Evolutionary conservation across 2,797 vertebrate species (phyloP), one percentile per base, ranked within the genome.

Genomic region (Euphonia xanthogaster): DNA sequence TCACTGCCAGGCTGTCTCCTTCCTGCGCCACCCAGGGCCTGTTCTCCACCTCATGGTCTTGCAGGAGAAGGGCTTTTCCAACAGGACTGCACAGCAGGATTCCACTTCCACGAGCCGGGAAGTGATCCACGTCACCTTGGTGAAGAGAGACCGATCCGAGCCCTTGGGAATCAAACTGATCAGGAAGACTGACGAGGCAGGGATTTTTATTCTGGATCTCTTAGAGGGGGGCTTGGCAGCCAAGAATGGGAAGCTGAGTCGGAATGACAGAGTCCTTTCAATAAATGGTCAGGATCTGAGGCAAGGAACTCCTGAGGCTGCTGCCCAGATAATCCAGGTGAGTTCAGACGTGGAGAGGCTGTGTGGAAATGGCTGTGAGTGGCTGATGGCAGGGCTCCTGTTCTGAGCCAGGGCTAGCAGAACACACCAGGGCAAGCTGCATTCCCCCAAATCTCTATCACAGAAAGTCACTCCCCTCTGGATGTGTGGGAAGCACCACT

Each of bases 311-410:
- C 99, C 99, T 1, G 99, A 99, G 97, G 98, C 98, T 5, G 99
- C 99, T 9, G 99, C 99, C 14, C 98, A 99, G 93, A 99, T 99
- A 90, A 99, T 99, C 96, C 99, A 99, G 99, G 99, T 99, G 97
- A 74, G 81, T 48, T 40, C 28, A 31, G 40, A 14, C 10, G 0
- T 3, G 33, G 40, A n/a, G n/a, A 50, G 30, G 50, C 8, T 58
- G 42, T 55, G 5, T 42, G 48, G 37, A 40, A 44, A 30, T 76
- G 90, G 57, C 30, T 78, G 54, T 4, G 24, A 35, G 68, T 51
- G 2, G 1, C 10, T 47, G 33, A 31, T 75, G 61, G 61, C 88
- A 71, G 62, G 60, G 55, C 71, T 91, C 67, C 74, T 82, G 65
- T 33, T 86, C 68, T 83, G 75, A 72, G 45, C 77, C 39, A 47